phyloP scores from a whole-genome alignment of 2,113 vertebrate genomes.

The Eulacestoma nigropectus region DNA sequence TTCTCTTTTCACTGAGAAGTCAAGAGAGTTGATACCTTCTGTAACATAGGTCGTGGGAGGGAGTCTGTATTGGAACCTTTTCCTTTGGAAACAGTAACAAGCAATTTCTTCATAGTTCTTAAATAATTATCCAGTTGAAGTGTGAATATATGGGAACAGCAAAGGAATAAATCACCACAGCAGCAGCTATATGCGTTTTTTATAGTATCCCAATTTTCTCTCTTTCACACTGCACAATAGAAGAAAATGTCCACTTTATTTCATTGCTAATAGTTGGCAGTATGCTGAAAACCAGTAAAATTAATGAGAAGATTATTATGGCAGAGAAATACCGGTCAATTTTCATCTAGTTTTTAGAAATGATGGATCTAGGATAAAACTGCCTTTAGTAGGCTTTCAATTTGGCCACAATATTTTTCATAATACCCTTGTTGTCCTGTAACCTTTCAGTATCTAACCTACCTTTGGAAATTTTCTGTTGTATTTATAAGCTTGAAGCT shows the following conservation, averaged over 20 bases:
- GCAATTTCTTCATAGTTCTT: not conserved
- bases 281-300: not conserved
- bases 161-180: conserved; percentile 1
- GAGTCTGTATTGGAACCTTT: not conserved
- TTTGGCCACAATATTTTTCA: not conserved
- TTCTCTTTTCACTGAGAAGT: not conserved
- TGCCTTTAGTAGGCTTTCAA: not conserved
- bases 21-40: not conserved
- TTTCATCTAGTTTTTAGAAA: not conserved
- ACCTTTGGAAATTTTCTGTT: not conserved
- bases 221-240: not conserved
- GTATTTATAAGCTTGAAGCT: not conserved
- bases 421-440: not conserved
- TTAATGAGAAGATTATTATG: not conserved
- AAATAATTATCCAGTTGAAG: conserved; percentile 1
- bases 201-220: not conserved
- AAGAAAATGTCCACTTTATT: conserved; percentile 23
- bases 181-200: not conserved
- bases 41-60: not conserved
- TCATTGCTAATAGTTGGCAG: not conserved
- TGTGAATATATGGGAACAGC: not conserved
- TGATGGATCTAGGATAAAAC: not conserved
- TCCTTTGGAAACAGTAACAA: not conserved
- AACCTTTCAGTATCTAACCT: not conserved
- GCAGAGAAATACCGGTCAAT: not conserved